phyloP scores from a whole-genome alignment of 2,797 vertebrate genomes.

The Cossypha niveicapilla region DNA sequence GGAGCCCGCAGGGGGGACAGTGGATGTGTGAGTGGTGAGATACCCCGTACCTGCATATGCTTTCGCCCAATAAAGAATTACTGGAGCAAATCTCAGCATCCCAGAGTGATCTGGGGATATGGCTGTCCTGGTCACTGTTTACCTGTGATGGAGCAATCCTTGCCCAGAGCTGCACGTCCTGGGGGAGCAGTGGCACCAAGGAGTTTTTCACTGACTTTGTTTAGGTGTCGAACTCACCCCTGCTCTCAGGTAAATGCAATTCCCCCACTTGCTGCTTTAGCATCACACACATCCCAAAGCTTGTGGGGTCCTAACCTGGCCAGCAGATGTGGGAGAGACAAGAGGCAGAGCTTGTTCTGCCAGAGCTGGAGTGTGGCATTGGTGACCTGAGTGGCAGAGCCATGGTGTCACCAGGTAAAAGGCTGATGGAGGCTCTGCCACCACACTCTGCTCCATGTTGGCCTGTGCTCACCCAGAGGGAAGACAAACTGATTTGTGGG shows the following conservation, averaged over 20 bases:
- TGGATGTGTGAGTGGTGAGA: neutral
- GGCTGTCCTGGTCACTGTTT: neutral
- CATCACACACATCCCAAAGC: neutral
- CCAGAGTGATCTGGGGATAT: neutral
- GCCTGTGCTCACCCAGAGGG: neutral
- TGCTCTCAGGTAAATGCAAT: neutral
- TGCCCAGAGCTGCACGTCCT: neutral
- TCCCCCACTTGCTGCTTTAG: neutral
- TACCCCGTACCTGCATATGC: neutral
- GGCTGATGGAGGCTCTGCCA: neutral
- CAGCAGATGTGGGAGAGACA: neutral
- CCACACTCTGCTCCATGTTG: neutral
- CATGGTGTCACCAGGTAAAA: fast-evolving
- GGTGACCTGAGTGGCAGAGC: neutral
- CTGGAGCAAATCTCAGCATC: neutral
- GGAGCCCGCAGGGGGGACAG: fast-evolving
- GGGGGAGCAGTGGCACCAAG: neutral
- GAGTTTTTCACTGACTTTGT: neutral
- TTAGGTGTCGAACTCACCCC: neutral
- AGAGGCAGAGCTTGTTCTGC: neutral
- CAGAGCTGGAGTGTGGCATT: fast-evolving
- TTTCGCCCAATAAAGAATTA: constrained; percentile 14
- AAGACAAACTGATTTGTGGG: neutral
- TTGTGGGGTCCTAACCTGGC: neutral
- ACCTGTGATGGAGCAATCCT: neutral